These are phyloP conservation scores for Acromyrmex heyeri DNA, from an alignment of 1,140 invertebrate species.

Conservation along the genomic window DNA sequence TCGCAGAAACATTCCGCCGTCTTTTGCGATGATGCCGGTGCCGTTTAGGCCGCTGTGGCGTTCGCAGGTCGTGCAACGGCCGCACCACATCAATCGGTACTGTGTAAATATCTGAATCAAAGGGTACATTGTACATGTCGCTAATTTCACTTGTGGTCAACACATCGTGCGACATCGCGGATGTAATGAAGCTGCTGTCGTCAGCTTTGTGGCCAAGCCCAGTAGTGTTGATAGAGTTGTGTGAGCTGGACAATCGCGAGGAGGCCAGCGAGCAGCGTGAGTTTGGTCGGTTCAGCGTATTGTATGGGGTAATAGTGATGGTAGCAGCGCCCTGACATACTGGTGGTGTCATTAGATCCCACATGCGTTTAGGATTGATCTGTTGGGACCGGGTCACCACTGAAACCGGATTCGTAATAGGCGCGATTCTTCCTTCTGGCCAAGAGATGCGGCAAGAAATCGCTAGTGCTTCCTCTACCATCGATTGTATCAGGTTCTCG, in stretches of 20 bases:
- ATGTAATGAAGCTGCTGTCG: conserved; percentile 94
- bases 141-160: conserved; percentile 91
- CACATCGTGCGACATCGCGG: conserved; percentile 94
- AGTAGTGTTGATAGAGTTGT: conserved; percentile 92
- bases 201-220: conserved; percentile 90
- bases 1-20: conserved; percentile 87
- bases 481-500: conserved; percentile 80
- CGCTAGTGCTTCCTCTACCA: conserved; percentile 82
- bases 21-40: conserved; percentile 88
- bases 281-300: conserved; percentile 88
- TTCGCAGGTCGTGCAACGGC: conserved; percentile 85
- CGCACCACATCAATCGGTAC: conserved; percentile 93
- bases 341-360: conserved; percentile 89
- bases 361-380: conserved; percentile 86
- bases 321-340: conserved; percentile 86
- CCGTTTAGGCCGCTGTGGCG: conserved; percentile 87
- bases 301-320: conserved; percentile 85
- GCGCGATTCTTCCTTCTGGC: conserved; percentile 82
- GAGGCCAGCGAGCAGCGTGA: conserved; percentile 91
- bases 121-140: conserved; percentile 94
- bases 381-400: conserved; percentile 68
- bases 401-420: conserved; percentile 62
- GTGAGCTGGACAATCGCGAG: conserved; percentile 92
- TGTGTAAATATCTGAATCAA: conserved; percentile 94
- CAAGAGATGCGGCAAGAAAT: conserved; percentile 84